Base-by-base conservation (phyloP, 2,888 invertebrate species). In the Octonoba sinensis region DNA sequence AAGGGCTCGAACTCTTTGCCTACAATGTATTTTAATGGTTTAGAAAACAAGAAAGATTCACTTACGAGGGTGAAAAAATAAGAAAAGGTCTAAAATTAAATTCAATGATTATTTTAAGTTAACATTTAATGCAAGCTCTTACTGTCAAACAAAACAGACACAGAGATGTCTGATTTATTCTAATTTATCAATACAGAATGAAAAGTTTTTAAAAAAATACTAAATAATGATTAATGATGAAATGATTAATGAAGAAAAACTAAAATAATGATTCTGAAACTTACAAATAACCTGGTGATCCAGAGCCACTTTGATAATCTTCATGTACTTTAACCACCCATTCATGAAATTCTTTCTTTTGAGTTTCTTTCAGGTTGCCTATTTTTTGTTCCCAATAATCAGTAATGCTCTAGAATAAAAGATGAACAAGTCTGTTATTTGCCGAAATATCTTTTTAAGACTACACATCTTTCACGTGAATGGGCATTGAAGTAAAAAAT, bases 271-370 rank as follows among this genome's bases (percentile, higher is more conserved):
- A 18, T 18, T 64, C 20, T 64, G 1, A 24, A 20, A 77, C 74
- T 85, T 70, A 75, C 81, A 75, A 49, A 64, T 83, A 88, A 20
- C 86, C 85, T 8, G 88, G 88, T 12, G 88, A 86, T 3, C 85
- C 87, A n/a, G 85, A 85, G 4, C 86, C 86, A 18, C 87, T 91
- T 87, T 93, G 92, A 85, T 92, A 92, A 86, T 93, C 92, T 88
- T 93, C 93, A 66, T 95, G 90, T 82, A 94, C 92, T 86, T 91
- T 91, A 92, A 94, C 94, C 57, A 97, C 92, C 96, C 96, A 96
- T 86, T 95, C 92, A 71, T 95, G 91, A 88, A 96, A 96, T 86
- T 95, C 94, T 51, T 94, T 91, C 76, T 94, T 92, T 89, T 97
- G 97, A 60, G 94, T 93, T 85, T 94, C 93, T 86, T 93, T 92